These are phyloP conservation scores for Hyla sarda DNA, from an alignment of 2,113 vertebrate species.

Conservation along the genomic window DNA sequence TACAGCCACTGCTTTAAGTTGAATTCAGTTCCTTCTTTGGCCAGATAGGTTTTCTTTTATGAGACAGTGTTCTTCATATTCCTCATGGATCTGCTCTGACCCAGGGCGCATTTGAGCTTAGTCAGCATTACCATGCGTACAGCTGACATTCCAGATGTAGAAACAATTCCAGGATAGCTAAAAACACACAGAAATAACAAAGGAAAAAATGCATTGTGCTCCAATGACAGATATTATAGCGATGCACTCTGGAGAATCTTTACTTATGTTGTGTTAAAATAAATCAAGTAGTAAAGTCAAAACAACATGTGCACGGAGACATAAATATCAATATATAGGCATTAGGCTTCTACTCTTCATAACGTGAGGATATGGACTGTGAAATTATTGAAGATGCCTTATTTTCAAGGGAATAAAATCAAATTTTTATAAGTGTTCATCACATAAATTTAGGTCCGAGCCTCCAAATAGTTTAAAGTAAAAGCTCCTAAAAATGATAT, in stretches of 20 bases:
- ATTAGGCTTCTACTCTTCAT: too few relatives aligned
- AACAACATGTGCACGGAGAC: not conserved
- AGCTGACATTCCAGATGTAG: conserved; percentile 55
- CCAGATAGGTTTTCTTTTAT: not conserved
- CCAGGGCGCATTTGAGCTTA: conserved; percentile 23
- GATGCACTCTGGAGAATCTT: conserved; percentile 1
- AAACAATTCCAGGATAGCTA: conserved; percentile 23
- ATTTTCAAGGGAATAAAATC: not conserved
- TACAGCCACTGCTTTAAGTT: conserved; percentile 14
- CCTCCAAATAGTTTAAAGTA: too few relatives aligned
- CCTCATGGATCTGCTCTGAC: conserved; percentile 37
- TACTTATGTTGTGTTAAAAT: not conserved
- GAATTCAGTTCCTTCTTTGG: conserved; percentile 8
- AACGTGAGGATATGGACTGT: not conserved
- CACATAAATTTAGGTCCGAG: too few relatives aligned
- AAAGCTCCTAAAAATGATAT: too few relatives aligned
- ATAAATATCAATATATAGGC: not conserved
- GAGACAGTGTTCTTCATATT: conserved; percentile 28
- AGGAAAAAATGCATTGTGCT: conserved; percentile 21
- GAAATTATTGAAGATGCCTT: not conserved
- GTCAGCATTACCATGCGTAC: conserved; percentile 36
- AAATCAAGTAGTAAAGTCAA: not conserved
- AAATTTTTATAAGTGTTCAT: too few relatives aligned
- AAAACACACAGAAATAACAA: conserved; percentile 42
- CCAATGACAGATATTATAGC: conserved; percentile 19